phyloP scores from a whole-genome alignment of 1,140 invertebrate genomes.

The Antheraea mylitta region DNA sequence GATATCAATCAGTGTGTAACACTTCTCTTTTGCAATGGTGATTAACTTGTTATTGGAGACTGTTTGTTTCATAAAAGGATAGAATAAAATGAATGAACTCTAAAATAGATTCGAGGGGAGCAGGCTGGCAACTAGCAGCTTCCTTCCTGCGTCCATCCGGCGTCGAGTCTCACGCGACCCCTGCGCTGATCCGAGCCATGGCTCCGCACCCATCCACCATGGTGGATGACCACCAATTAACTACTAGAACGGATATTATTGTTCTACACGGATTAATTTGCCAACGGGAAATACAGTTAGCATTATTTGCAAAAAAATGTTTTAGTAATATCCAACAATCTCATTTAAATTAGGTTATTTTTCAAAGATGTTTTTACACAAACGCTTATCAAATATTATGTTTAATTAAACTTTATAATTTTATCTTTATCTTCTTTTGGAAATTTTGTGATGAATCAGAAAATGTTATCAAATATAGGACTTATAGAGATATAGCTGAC shows the following conservation, averaged over 20 bases:
- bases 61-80: constrained; percentile 37
- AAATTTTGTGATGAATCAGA: too few relatives aligned
- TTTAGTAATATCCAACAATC: too few relatives aligned
- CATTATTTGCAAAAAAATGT: background rate
- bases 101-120: constrained; percentile 76
- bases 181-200: constrained; percentile 21
- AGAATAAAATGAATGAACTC: constrained; percentile 60
- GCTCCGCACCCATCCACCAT: constrained; percentile 28
- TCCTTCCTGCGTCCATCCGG: constrained; percentile 73
- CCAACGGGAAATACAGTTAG: background rate
- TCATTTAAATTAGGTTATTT: too few relatives aligned
- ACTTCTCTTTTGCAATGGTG: background rate
- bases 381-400: too few relatives aligned
- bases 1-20: background rate
- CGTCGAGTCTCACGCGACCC: constrained; percentile 68
- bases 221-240: constrained; percentile 52
- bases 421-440: too few relatives aligned
- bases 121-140: constrained; percentile 67
- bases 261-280: background rate
- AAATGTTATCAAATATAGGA: too few relatives aligned
- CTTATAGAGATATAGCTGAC: too few relatives aligned
- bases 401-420: too few relatives aligned
- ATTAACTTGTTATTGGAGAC: constrained; percentile 24
- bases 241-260: background rate
- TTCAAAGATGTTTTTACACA: too few relatives aligned